Evolutionary conservation across 2,113 vertebrate species (phyloP).

Genomic region (Lathamus discolor): DNA sequence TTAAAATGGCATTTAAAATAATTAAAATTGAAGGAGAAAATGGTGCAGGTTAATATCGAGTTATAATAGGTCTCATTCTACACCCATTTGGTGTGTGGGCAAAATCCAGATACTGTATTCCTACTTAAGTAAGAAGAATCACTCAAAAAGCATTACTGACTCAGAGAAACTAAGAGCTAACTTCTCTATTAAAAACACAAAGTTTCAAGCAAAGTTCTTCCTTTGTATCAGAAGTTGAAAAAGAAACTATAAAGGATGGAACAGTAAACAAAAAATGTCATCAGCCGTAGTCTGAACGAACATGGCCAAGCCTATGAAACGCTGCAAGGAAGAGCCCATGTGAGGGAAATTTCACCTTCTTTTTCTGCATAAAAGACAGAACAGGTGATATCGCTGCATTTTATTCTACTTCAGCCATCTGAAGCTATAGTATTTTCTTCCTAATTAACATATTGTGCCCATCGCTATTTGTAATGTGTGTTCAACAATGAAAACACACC

Average conservation of each 20-base stretch:
- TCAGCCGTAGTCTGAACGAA: background rate
- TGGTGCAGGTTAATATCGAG: background rate
- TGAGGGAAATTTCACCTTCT: background rate
- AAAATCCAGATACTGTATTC: background rate
- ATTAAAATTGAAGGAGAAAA: background rate
- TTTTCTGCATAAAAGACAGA: background rate
- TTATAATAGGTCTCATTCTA: background rate
- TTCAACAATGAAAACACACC: background rate
- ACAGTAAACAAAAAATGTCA: background rate
- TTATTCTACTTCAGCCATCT: background rate
- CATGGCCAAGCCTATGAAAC: background rate
- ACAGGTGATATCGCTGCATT: background rate
- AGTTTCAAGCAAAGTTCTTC: background rate
- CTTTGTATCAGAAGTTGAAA: background rate
- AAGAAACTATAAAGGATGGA: background rate
- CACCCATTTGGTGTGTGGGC: background rate
- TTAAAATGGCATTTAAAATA: background rate
- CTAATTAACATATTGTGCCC: background rate
- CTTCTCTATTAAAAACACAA: background rate
- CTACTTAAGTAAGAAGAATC: background rate
- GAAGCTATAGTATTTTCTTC: background rate
- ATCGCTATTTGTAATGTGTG: background rate
- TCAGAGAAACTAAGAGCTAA: background rate
- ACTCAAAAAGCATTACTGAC: background rate
- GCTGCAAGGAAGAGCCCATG: accelerated